phyloP scores from a whole-genome alignment of 2,888 invertebrate species.

The Celastrina argiolus region DNA sequence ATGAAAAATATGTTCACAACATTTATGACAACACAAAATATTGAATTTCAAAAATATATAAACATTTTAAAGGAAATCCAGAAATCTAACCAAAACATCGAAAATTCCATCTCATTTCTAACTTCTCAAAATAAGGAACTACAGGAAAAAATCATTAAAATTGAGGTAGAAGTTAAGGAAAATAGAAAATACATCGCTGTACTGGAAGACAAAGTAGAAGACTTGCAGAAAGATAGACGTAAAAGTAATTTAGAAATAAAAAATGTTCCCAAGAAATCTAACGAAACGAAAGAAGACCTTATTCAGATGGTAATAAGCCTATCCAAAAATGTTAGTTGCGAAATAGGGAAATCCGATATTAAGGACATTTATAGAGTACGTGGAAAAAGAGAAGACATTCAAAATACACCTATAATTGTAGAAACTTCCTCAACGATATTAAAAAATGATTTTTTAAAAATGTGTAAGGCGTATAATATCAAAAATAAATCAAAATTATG shows the following conservation, averaged over 20 bases:
- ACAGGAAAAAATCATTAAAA: slow-evolving; percentile 22
- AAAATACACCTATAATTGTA: slow-evolving; percentile 31
- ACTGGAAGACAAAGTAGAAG: slow-evolving; percentile 30
- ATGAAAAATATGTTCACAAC: background rate
- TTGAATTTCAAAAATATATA: background rate
- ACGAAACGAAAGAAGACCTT: slow-evolving; percentile 28
- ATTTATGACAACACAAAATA: background rate
- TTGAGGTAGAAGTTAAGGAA: slow-evolving; percentile 7
- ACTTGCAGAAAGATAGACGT: slow-evolving; percentile 22
- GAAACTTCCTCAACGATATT: slow-evolving; percentile 29
- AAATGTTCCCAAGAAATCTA: slow-evolving; percentile 28
- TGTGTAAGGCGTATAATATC: slow-evolving; percentile 29
- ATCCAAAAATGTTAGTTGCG: slow-evolving; percentile 25
- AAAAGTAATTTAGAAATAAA: slow-evolving; percentile 32
- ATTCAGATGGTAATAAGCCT: slow-evolving; percentile 26
- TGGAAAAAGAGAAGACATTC: slow-evolving; percentile 20
- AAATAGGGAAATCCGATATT: slow-evolving; percentile 24
- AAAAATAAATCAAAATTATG: slow-evolving; percentile 28
- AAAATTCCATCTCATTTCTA: background rate
- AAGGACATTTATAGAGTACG: slow-evolving; percentile 32
- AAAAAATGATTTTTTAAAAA: too few relatives aligned
- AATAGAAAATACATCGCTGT: slow-evolving; percentile 27
- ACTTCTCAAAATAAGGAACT: slow-evolving; percentile 26
- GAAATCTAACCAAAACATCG: background rate
- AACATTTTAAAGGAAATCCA: slow-evolving; percentile 4